Conservation (phyloP, 2,888 invertebrate genomes). For the Campoplex nolae region DNA sequence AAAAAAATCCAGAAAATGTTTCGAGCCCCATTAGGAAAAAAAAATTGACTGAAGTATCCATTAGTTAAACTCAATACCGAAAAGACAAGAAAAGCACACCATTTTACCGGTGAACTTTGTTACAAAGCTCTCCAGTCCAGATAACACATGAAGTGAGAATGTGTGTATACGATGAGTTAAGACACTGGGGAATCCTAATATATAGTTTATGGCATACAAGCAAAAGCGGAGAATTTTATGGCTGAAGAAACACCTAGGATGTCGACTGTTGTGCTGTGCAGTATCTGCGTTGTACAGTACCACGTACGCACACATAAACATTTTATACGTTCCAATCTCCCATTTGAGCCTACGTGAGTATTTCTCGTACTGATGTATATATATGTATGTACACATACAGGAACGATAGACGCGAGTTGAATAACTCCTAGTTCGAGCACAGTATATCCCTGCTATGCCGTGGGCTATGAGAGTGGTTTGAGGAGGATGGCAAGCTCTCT, state of each 20-base stretch:
- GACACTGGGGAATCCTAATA: background rate
- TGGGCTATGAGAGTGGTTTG: conserved; percentile 32
- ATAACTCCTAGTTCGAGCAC: conserved; percentile 64
- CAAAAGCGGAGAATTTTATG: conserved; percentile 42
- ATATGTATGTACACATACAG: conserved; percentile 10
- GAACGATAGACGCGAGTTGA: conserved; percentile 59
- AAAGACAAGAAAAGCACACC: background rate
- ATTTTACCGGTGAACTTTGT: background rate
- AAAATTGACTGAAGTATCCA: background rate
- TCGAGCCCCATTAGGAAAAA: background rate
- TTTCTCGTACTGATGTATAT: conserved; percentile 23
- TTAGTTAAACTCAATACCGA: background rate
- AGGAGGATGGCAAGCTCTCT: conserved; percentile 6
- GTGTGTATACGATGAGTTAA: background rate
- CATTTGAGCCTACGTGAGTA: conserved; percentile 45
- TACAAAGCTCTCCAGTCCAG: conserved; percentile 10
- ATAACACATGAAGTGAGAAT: background rate
- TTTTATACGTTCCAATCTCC: conserved; percentile 51
- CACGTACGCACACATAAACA: conserved; percentile 37
- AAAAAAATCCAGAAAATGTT: background rate
- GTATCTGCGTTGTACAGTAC: background rate
- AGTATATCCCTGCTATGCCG: conserved; percentile 27
- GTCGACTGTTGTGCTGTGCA: conserved; percentile 31
- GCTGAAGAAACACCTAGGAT: conserved; percentile 41
- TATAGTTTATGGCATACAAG: conserved; percentile 13